Conservation (phyloP, 2,888 invertebrate species). For the Drosophila flavopinicola region DNA sequence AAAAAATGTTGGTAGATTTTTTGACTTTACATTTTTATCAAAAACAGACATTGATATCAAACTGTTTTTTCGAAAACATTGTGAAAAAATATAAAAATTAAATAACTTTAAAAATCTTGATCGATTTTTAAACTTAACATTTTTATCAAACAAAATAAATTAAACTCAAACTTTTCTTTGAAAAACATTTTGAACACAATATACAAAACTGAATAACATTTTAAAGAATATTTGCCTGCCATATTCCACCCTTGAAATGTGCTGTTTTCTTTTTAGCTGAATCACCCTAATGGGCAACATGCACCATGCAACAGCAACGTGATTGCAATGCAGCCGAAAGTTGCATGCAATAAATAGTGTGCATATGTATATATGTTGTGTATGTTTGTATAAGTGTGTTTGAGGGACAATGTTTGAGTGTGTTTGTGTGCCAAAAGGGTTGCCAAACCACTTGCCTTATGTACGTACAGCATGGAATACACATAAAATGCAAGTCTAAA, state of each 20-base stretch:
- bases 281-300: constrained; percentile 58
- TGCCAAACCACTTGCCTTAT: constrained; percentile 73
- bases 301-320: constrained; percentile 79
- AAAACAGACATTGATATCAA: too few relatives aligned
- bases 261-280: constrained; percentile 12
- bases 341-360: constrained; percentile 46
- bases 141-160: too few relatives aligned
- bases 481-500: constrained; percentile 9
- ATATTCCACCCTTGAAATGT: neutral
- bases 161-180: too few relatives aligned
- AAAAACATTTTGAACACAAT: neutral
- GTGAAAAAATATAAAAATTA: too few relatives aligned
- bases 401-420: constrained; percentile 40
- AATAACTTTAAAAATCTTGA: too few relatives aligned
- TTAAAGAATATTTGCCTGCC: neutral
- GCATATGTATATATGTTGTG: constrained; percentile 25
- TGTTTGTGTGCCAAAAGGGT: constrained; percentile 78
- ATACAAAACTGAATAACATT: too few relatives aligned
- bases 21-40: too few relatives aligned
- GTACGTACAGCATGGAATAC: constrained; percentile 19
- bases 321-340: constrained; percentile 62
- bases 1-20: too few relatives aligned
- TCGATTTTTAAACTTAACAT: neutral
- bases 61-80: too few relatives aligned
- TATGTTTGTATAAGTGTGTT: constrained; percentile 23